Conservation (phyloP, 92 coral and sea anemone species). For the Porites divaricata region DNA sequence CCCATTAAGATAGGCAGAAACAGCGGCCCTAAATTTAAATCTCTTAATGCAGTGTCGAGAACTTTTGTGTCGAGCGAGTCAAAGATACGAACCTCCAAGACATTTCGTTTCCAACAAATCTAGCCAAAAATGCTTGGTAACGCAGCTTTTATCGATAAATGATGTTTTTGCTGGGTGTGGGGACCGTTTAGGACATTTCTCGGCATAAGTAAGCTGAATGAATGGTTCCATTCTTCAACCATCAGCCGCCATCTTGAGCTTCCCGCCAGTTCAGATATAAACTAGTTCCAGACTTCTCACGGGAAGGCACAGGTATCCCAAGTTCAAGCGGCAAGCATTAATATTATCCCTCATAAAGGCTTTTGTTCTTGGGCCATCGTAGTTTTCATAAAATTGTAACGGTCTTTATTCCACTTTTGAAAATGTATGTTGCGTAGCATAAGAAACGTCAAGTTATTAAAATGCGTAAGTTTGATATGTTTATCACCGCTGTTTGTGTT, state of each 20-base stretch:
- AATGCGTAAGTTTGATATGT: no score
- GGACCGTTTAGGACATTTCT: slow-evolving; percentile 68
- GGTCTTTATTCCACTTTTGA: no score
- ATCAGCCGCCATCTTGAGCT: slow-evolving; percentile 73
- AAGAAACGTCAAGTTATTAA: no score
- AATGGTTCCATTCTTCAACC: slow-evolving; percentile 57
- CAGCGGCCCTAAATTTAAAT: no score
- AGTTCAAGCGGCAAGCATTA: neutral
- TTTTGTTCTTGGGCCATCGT: no score
- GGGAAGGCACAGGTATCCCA: neutral
- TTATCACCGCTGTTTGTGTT: no score
- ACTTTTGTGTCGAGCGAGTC: no score
- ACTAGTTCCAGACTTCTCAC: slow-evolving; percentile 18
- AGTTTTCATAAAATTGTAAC: no score
- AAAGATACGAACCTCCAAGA: slow-evolving; percentile 76
- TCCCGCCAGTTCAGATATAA: slow-evolving; percentile 60
- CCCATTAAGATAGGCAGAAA: no score
- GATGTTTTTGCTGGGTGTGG: slow-evolving; percentile 33
- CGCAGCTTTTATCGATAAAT: slow-evolving; percentile 66
- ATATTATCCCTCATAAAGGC: neutral
- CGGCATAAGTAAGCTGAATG: slow-evolving; percentile 73
- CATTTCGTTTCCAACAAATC: slow-evolving; percentile 76
- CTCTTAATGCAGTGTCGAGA: no score
- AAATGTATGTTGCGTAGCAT: no score
- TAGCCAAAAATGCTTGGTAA: slow-evolving; percentile 72